A percentile compares a stretch with the other conserved stretches of the same genome.
Evolutionary conservation across 2,797 vertebrate species (phyloP).

Genomic region (Urocyon cinereoargenteus): DNA sequence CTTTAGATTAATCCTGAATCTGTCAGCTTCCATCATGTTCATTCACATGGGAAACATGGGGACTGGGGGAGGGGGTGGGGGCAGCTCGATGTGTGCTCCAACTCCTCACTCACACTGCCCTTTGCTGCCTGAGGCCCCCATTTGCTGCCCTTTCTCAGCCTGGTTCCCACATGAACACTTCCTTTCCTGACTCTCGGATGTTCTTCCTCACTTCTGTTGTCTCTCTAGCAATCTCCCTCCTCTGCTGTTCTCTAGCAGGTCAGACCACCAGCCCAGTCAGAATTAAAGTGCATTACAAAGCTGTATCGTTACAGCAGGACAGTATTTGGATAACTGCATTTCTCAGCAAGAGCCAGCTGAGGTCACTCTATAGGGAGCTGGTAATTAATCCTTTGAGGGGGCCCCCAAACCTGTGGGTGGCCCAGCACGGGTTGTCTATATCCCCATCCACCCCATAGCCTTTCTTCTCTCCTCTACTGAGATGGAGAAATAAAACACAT

Average conservation of each 20-base stretch:
- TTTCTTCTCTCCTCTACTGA: background rate
- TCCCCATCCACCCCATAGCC: background rate
- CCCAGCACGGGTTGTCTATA: background rate
- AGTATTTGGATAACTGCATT: conserved; percentile 56
- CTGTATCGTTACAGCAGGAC: background rate
- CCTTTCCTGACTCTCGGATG: background rate
- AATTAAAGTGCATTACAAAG: background rate
- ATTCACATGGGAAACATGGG: conserved; percentile 25
- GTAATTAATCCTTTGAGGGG: background rate
- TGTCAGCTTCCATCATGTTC: conserved; percentile 85
- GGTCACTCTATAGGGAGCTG: background rate
- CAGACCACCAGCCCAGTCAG: background rate
- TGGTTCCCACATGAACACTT: background rate
- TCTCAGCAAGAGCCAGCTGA: conserved; percentile 33
- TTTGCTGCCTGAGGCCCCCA: background rate
- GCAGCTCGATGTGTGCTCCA: conserved; percentile 35
- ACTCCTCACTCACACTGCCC: background rate
- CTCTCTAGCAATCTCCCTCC: background rate
- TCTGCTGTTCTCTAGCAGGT: background rate
- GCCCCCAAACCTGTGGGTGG: background rate
- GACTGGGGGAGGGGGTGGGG: background rate
- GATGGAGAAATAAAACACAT: background rate
- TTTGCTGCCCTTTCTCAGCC: background rate
- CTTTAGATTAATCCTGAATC: conserved; percentile 86
- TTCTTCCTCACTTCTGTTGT: background rate